Evolutionary conservation across 2,888 invertebrate species (phyloP).

Genomic region (Bellardia pandia): DNA sequence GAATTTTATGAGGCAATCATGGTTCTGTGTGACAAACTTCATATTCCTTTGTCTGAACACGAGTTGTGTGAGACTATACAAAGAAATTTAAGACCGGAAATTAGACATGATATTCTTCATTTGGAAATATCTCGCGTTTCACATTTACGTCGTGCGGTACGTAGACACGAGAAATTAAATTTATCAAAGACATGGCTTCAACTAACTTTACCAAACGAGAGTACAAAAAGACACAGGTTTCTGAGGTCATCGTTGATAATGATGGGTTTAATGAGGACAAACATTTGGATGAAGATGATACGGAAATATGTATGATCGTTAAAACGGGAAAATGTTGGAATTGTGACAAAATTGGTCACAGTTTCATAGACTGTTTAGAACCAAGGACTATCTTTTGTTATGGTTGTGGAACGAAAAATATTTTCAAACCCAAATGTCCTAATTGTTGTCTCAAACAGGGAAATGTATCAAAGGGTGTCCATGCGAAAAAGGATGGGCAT

Average conservation of each 20-base stretch:
- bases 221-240: background rate
- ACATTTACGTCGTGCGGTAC: no score
- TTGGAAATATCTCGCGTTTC: no score
- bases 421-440: background rate
- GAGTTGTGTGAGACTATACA: background rate
- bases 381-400: background rate
- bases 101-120: no score
- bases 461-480: background rate
- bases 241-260: background rate
- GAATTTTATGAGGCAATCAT: background rate
- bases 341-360: background rate
- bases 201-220: background rate
- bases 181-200: background rate
- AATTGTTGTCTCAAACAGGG: slow-evolving; percentile 5
- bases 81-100: no score
- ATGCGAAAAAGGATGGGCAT: background rate
- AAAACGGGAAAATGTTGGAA: slow-evolving; percentile 4
- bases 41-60: background rate
- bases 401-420: background rate
- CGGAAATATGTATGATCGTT: background rate
- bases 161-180: no score
- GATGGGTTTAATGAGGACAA: background rate
- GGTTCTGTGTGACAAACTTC: background rate
- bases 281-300: background rate
- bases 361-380: background rate